Evolutionary conservation across 2,888 invertebrate genomes (phyloP).

Genomic region (Mechanitis mazaeus): DNA sequence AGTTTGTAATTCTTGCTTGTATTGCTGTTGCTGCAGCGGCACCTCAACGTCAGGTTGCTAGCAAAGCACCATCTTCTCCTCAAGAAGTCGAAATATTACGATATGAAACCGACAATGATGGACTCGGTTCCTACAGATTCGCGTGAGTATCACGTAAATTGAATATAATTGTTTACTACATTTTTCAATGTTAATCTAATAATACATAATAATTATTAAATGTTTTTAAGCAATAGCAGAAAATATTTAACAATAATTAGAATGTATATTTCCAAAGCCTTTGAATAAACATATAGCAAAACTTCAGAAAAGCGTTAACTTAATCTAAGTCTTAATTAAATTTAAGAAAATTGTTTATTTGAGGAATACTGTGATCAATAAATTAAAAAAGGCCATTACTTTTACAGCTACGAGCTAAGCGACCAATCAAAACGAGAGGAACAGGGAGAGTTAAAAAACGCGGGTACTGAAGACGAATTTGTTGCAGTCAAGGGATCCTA

Average conservation of each 20-base stretch:
- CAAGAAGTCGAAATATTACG: slow-evolving; percentile 51
- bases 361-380: no score
- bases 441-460: slow-evolving; percentile 68
- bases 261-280: no score
- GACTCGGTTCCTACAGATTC: slow-evolving; percentile 55
- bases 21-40: slow-evolving; percentile 54
- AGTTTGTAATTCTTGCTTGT: slow-evolving; percentile 63
- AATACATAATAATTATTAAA: neutral
- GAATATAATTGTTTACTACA: neutral
- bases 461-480: slow-evolving; percentile 70
- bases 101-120: slow-evolving; percentile 57
- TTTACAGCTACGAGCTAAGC: slow-evolving; percentile 65
- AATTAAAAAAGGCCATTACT: slow-evolving; percentile 16
- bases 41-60: slow-evolving; percentile 37
- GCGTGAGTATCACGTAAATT: slow-evolving; percentile 40
- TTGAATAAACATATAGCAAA: neutral
- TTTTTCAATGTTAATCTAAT: no score
- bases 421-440: slow-evolving; percentile 72
- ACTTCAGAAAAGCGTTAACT: neutral
- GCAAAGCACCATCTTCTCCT: slow-evolving; percentile 23
- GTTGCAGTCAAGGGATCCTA: slow-evolving; percentile 69
- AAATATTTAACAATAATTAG: no score
- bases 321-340: neutral
- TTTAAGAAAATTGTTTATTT: neutral
- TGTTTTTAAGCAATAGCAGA: no score